Percentiles rank a stretch among this genome's conserved stretches.
phyloP scores from a whole-genome alignment of 64 coral and sea anemone species.

The Platygyra sinensis region DNA sequence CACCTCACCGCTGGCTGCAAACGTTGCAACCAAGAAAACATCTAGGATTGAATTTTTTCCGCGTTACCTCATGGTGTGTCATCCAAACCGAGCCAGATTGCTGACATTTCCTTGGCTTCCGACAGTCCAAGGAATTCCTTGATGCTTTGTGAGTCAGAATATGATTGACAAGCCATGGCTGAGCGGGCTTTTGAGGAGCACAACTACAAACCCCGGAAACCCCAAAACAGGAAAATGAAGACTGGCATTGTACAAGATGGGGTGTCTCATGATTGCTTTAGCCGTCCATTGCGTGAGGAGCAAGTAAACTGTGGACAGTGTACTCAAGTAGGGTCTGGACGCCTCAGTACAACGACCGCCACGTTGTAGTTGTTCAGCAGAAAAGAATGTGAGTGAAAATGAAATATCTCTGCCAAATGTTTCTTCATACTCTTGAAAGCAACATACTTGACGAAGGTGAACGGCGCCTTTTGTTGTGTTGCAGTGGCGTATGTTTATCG shows the following conservation, averaged over 20 bases:
- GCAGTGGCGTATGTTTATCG: neutral
- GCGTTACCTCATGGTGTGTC: constrained; percentile 1
- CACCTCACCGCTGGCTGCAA: neutral
- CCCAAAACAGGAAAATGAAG: constrained; percentile 5
- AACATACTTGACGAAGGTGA: too few relatives aligned
- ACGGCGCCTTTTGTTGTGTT: too few relatives aligned
- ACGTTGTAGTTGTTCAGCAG: too few relatives aligned
- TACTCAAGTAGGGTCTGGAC: too few relatives aligned
- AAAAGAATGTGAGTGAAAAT: too few relatives aligned
- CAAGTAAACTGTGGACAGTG: too few relatives aligned
- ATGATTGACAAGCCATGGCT: neutral
- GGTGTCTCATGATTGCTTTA: constrained; percentile 8
- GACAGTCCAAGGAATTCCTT: constrained; percentile 27
- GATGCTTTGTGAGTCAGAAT: constrained; percentile 6
- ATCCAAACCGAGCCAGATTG: neutral
- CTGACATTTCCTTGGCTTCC: constrained; percentile 22
- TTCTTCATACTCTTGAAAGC: too few relatives aligned
- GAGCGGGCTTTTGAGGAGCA: neutral
- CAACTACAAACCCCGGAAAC: too few relatives aligned
- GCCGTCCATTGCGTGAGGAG: neutral
- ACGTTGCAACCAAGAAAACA: constrained; percentile 10
- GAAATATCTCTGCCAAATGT: too few relatives aligned
- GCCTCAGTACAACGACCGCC: too few relatives aligned
- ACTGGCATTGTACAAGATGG: constrained; percentile 36
- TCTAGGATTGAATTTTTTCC: constrained; percentile 41